Evolutionary conservation across 2,888 invertebrate genomes (phyloP).

Genomic region (Pyrgus malvae): DNA sequence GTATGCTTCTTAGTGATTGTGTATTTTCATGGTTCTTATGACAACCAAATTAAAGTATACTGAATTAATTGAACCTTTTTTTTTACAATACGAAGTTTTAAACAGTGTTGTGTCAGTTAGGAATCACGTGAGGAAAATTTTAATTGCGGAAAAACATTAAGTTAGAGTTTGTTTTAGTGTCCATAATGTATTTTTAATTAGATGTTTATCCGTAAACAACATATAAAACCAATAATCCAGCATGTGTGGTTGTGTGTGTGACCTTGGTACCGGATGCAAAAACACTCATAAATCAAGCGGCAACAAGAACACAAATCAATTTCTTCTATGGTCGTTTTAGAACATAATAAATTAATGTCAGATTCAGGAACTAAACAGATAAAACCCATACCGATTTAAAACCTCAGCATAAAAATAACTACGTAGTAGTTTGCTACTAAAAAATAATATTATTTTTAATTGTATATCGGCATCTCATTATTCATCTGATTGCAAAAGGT

Average conservation of each 20-base stretch:
- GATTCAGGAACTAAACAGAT: conserved; percentile 28
- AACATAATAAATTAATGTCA: conserved; percentile 34
- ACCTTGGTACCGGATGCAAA: conserved; percentile 34
- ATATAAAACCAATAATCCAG: conserved; percentile 6
- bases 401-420: no score
- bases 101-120: not conserved
- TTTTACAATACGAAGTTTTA: no score
- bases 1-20: no score
- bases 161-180: not conserved
- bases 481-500: no score
- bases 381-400: no score
- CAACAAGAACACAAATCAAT: conserved; percentile 34
- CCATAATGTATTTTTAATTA: conserved; percentile 1
- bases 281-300: conserved; percentile 32
- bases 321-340: conserved; percentile 32
- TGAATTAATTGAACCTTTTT: no score
- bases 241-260: conserved; percentile 21
- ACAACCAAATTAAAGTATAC: no score
- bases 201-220: not conserved
- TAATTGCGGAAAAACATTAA: not conserved
- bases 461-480: no score
- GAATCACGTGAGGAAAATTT: not conserved
- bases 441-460: no score
- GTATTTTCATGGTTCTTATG: no score
- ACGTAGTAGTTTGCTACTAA: no score